phyloP scores from a whole-genome alignment of 2,113 vertebrate species.

The Tachycineta bicolor region DNA sequence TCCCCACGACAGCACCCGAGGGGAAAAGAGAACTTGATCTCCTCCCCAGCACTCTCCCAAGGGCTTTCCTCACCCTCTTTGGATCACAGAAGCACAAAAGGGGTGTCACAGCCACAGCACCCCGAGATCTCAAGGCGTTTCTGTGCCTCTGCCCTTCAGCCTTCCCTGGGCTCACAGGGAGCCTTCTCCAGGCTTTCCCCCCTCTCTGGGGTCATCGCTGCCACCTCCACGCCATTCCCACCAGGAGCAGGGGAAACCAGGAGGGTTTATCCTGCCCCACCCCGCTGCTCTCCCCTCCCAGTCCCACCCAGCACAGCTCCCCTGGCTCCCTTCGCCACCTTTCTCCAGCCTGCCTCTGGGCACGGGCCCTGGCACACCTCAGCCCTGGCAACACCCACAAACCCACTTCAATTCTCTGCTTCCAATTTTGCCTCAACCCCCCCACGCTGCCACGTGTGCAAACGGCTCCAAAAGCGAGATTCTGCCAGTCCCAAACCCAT shows the following conservation, averaged over 20 bases:
- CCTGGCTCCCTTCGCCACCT: not conserved
- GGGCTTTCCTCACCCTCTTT: not conserved
- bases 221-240: not conserved
- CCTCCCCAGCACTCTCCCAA: not conserved
- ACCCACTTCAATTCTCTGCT: not conserved
- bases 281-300: not conserved
- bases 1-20: not conserved
- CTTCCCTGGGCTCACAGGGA: not conserved
- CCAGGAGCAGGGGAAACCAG: not conserved
- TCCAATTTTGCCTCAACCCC: not conserved
- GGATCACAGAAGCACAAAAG: too few relatives aligned
- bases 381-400: not conserved
- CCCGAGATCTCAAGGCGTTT: not conserved
- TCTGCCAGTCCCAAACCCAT: not conserved
- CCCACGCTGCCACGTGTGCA: not conserved
- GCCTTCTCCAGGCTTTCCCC: not conserved
- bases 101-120: not conserved
- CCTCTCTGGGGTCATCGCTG: not conserved
- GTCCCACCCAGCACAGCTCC: not conserved
- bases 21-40: not conserved
- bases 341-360: not conserved
- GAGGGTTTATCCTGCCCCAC: not conserved
- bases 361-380: not conserved
- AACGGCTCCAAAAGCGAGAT: not conserved
- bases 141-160: not conserved